A percentile compares a stretch with the other conserved stretches of the same genome.
Conservation (phyloP, 2,888 invertebrate species). For the Ectemnius cavifrons region DNA sequence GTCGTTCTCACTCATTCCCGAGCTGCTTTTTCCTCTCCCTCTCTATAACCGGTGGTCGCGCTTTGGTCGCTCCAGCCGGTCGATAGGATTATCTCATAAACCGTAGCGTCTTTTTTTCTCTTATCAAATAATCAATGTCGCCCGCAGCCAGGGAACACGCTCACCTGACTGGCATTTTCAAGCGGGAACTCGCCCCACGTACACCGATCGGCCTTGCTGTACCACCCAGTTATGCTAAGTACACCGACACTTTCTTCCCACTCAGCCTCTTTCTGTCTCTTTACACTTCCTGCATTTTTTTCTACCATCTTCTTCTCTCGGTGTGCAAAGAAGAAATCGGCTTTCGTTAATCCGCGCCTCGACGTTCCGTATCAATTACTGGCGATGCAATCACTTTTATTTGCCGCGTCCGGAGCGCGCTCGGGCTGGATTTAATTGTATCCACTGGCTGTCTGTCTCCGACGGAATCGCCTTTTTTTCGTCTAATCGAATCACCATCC, state of each 20-base stretch:
- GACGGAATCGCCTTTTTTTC: not conserved
- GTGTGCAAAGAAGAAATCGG: not conserved
- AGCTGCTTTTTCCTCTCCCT: not conserved
- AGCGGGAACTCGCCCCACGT: conserved; percentile 28
- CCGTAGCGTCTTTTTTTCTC: conserved; percentile 51
- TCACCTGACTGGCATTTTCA: conserved; percentile 58
- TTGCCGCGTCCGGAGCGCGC: not conserved
- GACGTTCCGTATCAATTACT: conserved; percentile 1
- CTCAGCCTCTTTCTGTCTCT: no score
- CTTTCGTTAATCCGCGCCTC: conserved; percentile 9
- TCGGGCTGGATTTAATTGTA: not conserved
- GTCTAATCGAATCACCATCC: conserved; percentile 2
- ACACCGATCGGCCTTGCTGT: conserved; percentile 7
- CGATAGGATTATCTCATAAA: conserved; percentile 65
- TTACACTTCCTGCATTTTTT: no score
- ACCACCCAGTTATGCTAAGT: conserved; percentile 4
- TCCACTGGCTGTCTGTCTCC: not conserved
- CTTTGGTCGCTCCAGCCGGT: conserved; percentile 19
- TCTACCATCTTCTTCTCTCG: no score
- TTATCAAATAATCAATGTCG: conserved; percentile 67
- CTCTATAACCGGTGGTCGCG: not conserved
- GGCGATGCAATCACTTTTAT: conserved; percentile 1
- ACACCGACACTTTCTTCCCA: conserved; percentile 3
- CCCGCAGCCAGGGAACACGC: conserved; percentile 46
- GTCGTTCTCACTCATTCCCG: no score